Evolutionary conservation across 2,888 invertebrate genomes (phyloP).

Genomic region (Alviniconcha strummeri): DNA sequence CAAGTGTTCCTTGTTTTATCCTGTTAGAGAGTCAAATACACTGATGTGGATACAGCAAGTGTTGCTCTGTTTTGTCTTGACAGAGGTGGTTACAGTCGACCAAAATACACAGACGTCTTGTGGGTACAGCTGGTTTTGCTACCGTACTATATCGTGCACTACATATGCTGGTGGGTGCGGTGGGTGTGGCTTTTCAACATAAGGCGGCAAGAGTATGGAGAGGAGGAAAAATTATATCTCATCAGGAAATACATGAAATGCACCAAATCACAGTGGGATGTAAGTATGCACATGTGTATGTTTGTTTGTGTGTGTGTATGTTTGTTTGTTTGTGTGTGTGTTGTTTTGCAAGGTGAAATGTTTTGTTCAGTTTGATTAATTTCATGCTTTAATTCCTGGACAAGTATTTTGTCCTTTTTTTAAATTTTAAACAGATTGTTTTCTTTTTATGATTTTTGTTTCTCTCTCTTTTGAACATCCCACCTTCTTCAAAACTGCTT

Average conservation of each 20-base stretch:
- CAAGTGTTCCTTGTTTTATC: too few species aligned
- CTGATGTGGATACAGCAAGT: too few species aligned
- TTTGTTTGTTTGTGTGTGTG: too few species aligned
- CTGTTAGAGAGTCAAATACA: too few species aligned
- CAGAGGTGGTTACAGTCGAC: slow-evolving; percentile 92
- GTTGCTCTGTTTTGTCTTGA: slow-evolving; percentile 37
- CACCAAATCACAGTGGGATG: slow-evolving; percentile 76
- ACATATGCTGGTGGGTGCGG: slow-evolving; percentile 83
- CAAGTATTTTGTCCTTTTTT: too few species aligned
- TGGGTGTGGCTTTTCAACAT: slow-evolving; percentile 90
- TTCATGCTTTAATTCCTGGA: too few species aligned
- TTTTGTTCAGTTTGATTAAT: too few species aligned
- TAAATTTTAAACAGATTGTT: too few species aligned
- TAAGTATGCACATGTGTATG: slow-evolving; percentile 59
- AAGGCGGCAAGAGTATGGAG: slow-evolving; percentile 84
- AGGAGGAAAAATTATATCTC: slow-evolving; percentile 88
- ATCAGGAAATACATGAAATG: slow-evolving; percentile 85
- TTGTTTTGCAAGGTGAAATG: not conserved
- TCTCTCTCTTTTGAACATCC: too few species aligned
- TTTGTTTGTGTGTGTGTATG: slow-evolving; percentile 11
- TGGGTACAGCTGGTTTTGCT: slow-evolving; percentile 88
- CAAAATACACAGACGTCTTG: slow-evolving; percentile 81
- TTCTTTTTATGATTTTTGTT: too few species aligned
- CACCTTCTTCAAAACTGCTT: too few species aligned
- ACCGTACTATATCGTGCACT: slow-evolving; percentile 82